Base-by-base conservation (phyloP, 2,888 invertebrate genomes). In the Drosophila austrosaltans region DNA sequence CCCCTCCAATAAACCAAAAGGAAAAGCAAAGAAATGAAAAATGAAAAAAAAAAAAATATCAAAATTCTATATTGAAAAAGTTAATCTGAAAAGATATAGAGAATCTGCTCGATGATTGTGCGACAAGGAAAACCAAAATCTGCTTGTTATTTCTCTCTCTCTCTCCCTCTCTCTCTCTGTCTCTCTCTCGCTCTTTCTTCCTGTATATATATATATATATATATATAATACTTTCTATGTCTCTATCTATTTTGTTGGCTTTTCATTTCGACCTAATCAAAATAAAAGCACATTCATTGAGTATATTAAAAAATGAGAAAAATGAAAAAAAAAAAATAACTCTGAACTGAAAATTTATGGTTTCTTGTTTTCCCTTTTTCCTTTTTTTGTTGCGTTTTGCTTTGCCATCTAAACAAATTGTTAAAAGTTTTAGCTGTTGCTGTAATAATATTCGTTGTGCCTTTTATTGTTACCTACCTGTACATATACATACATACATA, bases 211-310 rank as follows among this genome's bases (percentile, higher is more conserved):
- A 5, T 28, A 22, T 69, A 22, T 69, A 53, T 54, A 40, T 39
- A 57, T 58, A 36, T 22, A 20, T 62, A 39, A n/a, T 20, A 63
- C 39, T 71, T 48, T 73, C 25, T 58, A 58, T 39, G 54, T 75
- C 39, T 75, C 39, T 60, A 53, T 72, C 57, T 44, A 40, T 42
- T 67, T 74, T 56, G 68, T 48, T 40, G 57, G 22, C 20, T 44
- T 42, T 73, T 58, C 16, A 42, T 62, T 58, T 44, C 66, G 20
- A 36, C 36, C 28, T 28, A 20, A 39, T 58, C 59, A 61, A 30
- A 16, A 16, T 39, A 8, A 58, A 54, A 71, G 71, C 71, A 71
- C 71, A 73, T 42, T 65, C 73, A 71, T 72, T 59, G 71, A 65
- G 72, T 64, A 39, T 44, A 8, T 8, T 56, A 28, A 69, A 4